These are phyloP conservation scores for Blera fallax DNA, from an alignment of 2,888 invertebrate species.

Conservation along the genomic window DNA sequence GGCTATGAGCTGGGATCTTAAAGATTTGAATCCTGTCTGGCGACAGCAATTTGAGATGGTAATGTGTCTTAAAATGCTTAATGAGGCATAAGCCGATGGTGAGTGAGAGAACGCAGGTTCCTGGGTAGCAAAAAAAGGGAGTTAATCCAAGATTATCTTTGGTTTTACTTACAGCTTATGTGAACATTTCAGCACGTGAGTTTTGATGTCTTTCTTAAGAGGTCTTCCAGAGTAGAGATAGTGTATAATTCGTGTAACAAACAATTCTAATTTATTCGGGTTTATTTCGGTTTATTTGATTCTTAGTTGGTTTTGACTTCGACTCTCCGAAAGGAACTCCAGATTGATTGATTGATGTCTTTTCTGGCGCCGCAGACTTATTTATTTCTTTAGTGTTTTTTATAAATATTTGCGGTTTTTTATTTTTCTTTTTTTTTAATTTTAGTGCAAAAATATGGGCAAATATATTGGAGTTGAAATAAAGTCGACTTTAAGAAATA, in stretches of 20 bases:
- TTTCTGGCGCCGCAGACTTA: constrained; percentile 8
- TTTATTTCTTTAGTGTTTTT: not conserved
- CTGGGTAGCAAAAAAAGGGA: not conserved
- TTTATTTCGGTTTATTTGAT: not conserved
- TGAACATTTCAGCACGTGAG: constrained; percentile 1
- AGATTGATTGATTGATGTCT: constrained; percentile 33
- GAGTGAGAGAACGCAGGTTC: not conserved
- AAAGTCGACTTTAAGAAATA: no score
- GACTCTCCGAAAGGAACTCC: not conserved
- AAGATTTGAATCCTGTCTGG: constrained; percentile 55
- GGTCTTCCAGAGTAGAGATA: not conserved
- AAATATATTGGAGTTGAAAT: no score
- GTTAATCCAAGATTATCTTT: constrained; percentile 59
- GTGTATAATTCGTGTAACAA: not conserved
- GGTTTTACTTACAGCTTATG: constrained; percentile 42
- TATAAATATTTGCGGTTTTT: not conserved
- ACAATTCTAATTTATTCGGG: constrained; percentile 28
- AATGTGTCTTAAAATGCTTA: constrained; percentile 38
- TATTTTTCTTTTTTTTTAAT: no score
- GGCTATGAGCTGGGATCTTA: not conserved
- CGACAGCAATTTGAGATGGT: constrained; percentile 58
- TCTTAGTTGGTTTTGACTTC: constrained; percentile 19
- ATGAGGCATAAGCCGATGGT: constrained; percentile 29
- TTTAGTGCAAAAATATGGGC: no score
- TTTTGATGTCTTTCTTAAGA: constrained; percentile 9